Base-by-base conservation (phyloP, 2,797 vertebrate genomes). In the Limosa lapponica region DNA sequence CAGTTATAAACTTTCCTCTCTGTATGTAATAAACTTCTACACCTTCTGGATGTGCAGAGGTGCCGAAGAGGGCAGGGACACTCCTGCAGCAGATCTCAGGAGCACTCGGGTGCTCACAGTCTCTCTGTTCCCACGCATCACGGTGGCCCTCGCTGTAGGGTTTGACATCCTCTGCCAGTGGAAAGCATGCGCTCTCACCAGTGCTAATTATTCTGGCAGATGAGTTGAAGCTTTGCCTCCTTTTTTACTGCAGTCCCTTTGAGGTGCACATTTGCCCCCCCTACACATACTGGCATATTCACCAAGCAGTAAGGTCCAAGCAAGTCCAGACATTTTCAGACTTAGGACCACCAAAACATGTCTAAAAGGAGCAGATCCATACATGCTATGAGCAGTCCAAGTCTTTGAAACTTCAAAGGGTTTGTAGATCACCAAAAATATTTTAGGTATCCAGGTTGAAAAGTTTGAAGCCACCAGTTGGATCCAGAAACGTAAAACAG, bases 181-280 rank as follows among this genome's bases (percentile, higher is more conserved):
- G 23, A 34, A 65, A 55, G 14, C 46, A 36, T 2, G 11, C 2
- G 1, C 37, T 34, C 48, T 43, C 19, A 0, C 7, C 44, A 23
- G 27, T 4, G 37, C 61, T 75, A 32, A 16, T 44, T 13, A 48
- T 8, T 15, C 6, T 32, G 43, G 49, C 46, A 79, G 43, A 18
- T 0, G 1, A 65, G 22, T 5, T 70, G 4, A 8, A 82, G 55
- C 11, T 74, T 78, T 74, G 8, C 19, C 59, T 66, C 43, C 27
- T 3, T 28, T 73, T 44, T n/a, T 14, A 23, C 32, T 43, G 25
- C 34, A 72, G 48, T 48, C 34, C 28, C 30, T 65, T 10, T n/a
- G 4, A 51, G 15, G 2, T 11, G 11, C 8, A 8, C 9, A 3
- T 83, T 41, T 91, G n/a, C 10, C 28, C 8, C 24, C 25, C n/a